phyloP scores from a whole-genome alignment of 2,888 invertebrate genomes.

The Gymnoscelis rufifasciata region DNA sequence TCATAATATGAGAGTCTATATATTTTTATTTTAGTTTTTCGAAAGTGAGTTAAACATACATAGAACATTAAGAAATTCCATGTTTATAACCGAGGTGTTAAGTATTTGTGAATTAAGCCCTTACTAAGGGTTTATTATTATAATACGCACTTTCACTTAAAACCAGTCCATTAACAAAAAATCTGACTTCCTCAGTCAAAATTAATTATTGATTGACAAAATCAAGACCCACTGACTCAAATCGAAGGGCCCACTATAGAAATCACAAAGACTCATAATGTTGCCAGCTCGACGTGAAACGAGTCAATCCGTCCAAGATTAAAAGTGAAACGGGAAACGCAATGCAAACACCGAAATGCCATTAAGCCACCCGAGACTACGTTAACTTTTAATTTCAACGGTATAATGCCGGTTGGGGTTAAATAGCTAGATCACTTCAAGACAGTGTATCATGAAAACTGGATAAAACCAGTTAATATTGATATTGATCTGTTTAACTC shows the following conservation, averaged over 20 bases:
- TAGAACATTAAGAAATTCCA: no score
- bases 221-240: background rate
- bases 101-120: no score
- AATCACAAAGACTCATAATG: constrained; percentile 18
- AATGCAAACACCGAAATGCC: constrained; percentile 68
- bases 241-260: constrained; percentile 3
- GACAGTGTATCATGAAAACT: background rate
- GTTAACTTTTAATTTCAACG: constrained; percentile 57
- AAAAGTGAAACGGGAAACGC: constrained; percentile 59
- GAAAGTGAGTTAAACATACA: no score
- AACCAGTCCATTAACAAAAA: no score
- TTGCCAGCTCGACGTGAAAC: constrained; percentile 36
- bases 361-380: constrained; percentile 51
- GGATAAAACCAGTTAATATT: no score
- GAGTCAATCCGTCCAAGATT: constrained; percentile 44
- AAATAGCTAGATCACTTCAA: constrained; percentile 18
- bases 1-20: no score
- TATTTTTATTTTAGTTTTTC: no score
- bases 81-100: no score
- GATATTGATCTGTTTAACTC: no score
- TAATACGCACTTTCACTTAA: background rate
- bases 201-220: no score
- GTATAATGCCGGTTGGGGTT: constrained; percentile 36
- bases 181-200: no score
- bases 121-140: no score